These are phyloP conservation scores for Myripristis jacobus DNA, from an alignment of 2,797 vertebrate genomes.

Conservation along the genomic window DNA sequence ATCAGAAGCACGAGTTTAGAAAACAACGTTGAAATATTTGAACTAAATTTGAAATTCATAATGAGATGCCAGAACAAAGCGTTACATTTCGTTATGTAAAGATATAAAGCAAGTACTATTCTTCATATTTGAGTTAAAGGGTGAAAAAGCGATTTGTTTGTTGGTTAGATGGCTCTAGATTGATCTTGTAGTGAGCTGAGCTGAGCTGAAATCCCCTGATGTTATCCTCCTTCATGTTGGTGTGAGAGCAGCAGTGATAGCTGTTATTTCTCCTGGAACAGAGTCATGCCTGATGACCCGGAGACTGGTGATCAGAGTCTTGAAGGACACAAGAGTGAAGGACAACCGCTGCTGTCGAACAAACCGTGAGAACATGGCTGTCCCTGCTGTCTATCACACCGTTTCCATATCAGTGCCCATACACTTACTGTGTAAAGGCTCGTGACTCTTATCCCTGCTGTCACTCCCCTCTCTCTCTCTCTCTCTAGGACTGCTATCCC, in stretches of 20 bases:
- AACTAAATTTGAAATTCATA: too few relatives aligned
- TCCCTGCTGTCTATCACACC: slow-evolving; percentile 16
- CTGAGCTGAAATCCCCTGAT: not conserved
- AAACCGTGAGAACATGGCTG: slow-evolving; percentile 40
- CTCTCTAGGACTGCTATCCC: slow-evolving; percentile 42
- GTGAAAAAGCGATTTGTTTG: too few relatives aligned
- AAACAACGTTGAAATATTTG: too few relatives aligned
- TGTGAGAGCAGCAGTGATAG: not conserved
- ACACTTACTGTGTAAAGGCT: too few relatives aligned
- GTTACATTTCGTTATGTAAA: too few relatives aligned
- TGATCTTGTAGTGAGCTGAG: slow-evolving; percentile 2
- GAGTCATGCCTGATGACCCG: not conserved
- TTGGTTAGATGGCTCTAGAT: not conserved
- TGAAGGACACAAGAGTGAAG: slow-evolving; percentile 19
- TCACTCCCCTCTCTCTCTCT: slow-evolving; percentile 41
- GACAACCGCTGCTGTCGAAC: slow-evolving; percentile 14
- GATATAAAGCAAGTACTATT: too few relatives aligned
- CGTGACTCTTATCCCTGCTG: too few relatives aligned
- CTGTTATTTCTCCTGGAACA: slow-evolving; percentile 11
- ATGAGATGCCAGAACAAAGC: too few relatives aligned
- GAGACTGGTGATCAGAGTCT: not conserved
- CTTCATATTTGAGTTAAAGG: not conserved
- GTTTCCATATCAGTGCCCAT: slow-evolving; percentile 2
- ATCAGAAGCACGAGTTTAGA: not conserved
- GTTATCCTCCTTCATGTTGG: not conserved